Percentiles rank a stretch among this genome's conserved stretches.
phyloP scores from a whole-genome alignment of 2,797 vertebrate genomes.

The Enoplosus armatus region DNA sequence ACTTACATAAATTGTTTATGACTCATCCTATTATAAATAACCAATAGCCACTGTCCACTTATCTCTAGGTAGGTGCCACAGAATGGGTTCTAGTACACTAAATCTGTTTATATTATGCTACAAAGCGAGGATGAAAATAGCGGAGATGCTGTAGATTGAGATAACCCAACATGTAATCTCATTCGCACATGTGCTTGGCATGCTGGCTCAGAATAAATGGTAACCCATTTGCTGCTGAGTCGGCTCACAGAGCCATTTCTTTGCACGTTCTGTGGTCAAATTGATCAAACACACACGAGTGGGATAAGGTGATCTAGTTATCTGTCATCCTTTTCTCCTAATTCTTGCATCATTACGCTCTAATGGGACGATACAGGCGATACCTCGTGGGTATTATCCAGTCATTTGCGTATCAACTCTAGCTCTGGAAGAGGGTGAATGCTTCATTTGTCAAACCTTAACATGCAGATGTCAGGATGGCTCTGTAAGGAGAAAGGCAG shows the following conservation, averaged over 20 bases:
- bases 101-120: background rate
- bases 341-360: constrained; percentile 73
- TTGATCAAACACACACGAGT: constrained; percentile 24
- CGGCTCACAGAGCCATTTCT: constrained; percentile 5
- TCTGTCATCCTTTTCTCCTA: constrained; percentile 63
- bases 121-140: constrained; percentile 6
- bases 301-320: constrained; percentile 54
- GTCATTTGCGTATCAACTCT: constrained; percentile 67
- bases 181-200: constrained; percentile 26
- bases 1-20: constrained; percentile 15
- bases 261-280: constrained; percentile 33
- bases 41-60: background rate
- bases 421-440: constrained; percentile 54
- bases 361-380: constrained; percentile 70
- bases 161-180: constrained; percentile 37
- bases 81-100: background rate
- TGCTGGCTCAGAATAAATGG: constrained; percentile 5
- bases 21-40: constrained; percentile 17
- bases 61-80: background rate
- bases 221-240: constrained; percentile 14
- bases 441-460: constrained; percentile 77
- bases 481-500: constrained; percentile 54
- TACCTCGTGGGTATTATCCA: constrained; percentile 73
- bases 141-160: background rate
- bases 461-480: constrained; percentile 72